Conservation (phyloP, 2,797 vertebrate genomes). For the Trachops cirrhosus region DNA sequence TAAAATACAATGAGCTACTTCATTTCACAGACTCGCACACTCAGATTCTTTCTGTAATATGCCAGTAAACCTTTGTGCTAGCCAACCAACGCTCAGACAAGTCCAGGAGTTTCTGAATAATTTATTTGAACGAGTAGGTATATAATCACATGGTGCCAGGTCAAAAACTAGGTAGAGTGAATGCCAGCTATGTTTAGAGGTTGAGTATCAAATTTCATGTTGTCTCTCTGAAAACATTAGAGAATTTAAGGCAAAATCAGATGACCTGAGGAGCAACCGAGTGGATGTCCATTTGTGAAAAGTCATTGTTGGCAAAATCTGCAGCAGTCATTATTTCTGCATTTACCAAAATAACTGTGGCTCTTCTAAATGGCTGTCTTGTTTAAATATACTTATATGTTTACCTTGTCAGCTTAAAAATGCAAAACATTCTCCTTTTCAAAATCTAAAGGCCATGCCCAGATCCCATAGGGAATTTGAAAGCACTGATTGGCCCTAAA, state of each 20-base stretch:
- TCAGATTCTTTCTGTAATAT: slow-evolving; percentile 24
- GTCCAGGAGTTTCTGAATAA: slow-evolving; percentile 77
- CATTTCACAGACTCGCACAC: slow-evolving; percentile 8
- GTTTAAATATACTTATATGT: neutral
- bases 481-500: slow-evolving; percentile 48
- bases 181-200: slow-evolving; percentile 66
- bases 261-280: slow-evolving; percentile 60
- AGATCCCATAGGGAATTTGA: slow-evolving; percentile 52
- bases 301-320: slow-evolving; percentile 65
- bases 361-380: neutral
- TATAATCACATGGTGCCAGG: slow-evolving; percentile 70
- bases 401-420: slow-evolving; percentile 25
- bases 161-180: slow-evolving; percentile 72
- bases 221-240: slow-evolving; percentile 75
- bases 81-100: slow-evolving; percentile 53
- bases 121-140: slow-evolving; percentile 76
- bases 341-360: neutral
- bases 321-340: slow-evolving; percentile 59
- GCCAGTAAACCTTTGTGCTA: slow-evolving; percentile 39
- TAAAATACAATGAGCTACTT: neutral
- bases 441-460: slow-evolving; percentile 57
- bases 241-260: slow-evolving; percentile 75
- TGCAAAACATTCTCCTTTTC: slow-evolving; percentile 61
- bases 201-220: slow-evolving; percentile 73
- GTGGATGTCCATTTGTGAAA: slow-evolving; percentile 57